Conservation (phyloP, 2,113 vertebrate genomes). For the Morone chrysops region DNA sequence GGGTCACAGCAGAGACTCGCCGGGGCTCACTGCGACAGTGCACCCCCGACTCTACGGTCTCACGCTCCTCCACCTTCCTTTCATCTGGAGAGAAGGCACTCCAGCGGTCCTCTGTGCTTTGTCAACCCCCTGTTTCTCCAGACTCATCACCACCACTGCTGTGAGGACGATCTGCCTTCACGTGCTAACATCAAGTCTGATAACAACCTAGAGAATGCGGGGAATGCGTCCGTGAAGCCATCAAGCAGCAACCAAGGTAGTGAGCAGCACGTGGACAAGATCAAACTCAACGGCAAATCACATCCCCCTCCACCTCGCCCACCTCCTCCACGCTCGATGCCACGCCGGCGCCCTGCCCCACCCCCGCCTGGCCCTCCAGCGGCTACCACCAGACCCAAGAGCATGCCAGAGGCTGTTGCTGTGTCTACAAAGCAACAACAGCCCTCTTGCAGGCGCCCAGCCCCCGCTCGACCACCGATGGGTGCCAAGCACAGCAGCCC, state of each 20-base stretch:
- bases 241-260: not conserved
- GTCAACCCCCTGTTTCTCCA: conserved; percentile 94
- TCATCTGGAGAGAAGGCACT: conserved; percentile 87
- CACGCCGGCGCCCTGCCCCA: conserved; percentile 85
- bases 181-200: not conserved
- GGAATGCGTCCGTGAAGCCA: not conserved
- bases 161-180: conserved; percentile 44
- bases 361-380: conserved; percentile 79
- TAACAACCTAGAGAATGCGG: conserved; percentile 57
- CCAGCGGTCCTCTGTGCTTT: conserved; percentile 91
- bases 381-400: conserved; percentile 66
- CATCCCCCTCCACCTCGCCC: conserved; percentile 82
- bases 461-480: conserved; percentile 61
- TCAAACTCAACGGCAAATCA: conserved; percentile 52
- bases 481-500: conserved; percentile 67
- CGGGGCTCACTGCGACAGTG: conserved; percentile 87
- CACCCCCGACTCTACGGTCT: conserved; percentile 87
- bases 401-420: conserved; percentile 85
- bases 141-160: conserved; percentile 83
- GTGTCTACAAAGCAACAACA: conserved; percentile 52
- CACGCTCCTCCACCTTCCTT: conserved; percentile 82
- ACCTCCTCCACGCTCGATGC: conserved; percentile 86
- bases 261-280: not conserved
- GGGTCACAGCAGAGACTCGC: conserved; percentile 34
- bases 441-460: conserved; percentile 46